Percentiles rank a stretch among this genome's conserved stretches.
These are phyloP conservation scores for Sturmia bella DNA, from an alignment of 2,888 invertebrate species.

Conservation along the genomic window DNA sequence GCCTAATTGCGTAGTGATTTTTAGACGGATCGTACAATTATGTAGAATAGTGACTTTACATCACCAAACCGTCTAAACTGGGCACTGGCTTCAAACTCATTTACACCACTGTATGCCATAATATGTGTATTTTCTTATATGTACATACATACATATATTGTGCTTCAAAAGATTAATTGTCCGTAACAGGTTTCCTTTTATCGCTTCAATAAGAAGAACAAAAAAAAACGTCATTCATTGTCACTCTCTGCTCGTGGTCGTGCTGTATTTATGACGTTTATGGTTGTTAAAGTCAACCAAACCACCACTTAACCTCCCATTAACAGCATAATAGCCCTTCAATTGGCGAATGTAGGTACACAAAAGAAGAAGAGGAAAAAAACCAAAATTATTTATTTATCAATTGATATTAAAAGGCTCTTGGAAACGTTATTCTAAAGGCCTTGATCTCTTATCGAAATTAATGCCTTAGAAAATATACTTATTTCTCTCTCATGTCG, in stretches of 20 bases:
- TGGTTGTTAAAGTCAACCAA: background rate
- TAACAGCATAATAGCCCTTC: background rate
- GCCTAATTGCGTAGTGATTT: too few relatives aligned
- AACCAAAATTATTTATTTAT: too few relatives aligned
- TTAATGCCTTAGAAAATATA: background rate
- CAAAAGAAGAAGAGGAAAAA: background rate
- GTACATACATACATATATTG: background rate
- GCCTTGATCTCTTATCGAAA: background rate
- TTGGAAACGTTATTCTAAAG: background rate
- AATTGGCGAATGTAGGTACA: background rate
- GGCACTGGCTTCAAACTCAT: background rate
- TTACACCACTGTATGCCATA: background rate
- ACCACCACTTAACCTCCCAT: background rate
- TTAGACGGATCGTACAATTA: too few relatives aligned
- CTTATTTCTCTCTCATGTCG: background rate
- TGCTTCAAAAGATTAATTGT: conserved; percentile 1
- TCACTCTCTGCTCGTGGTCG: conserved; percentile 32
- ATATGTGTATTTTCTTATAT: too few relatives aligned
- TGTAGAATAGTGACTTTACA: too few relatives aligned
- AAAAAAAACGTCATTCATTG: conserved; percentile 31
- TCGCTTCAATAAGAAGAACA: conserved; percentile 4
- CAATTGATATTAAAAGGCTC: too few relatives aligned
- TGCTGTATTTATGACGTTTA: conserved; percentile 17
- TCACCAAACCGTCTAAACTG: too few relatives aligned
- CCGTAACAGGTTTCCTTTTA: conserved; percentile 32